Evolutionary conservation across 2,113 vertebrate genomes (phyloP), one percentile per base, ranked within the genome.

Genomic region (Tympanuchus pallidicinctus): DNA sequence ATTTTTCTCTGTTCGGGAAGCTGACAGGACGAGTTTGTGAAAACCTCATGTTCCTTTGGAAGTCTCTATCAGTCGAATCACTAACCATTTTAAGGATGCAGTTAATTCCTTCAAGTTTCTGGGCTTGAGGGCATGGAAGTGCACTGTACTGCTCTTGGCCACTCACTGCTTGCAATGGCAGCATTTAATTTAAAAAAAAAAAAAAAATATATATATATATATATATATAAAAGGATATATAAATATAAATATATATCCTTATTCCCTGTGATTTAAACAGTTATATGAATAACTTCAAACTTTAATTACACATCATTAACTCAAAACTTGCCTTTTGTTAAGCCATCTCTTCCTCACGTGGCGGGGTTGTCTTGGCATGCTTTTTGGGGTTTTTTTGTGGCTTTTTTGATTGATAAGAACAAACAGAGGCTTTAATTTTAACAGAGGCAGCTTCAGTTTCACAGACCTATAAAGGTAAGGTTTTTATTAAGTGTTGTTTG

Each of bases 331-430:
- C 36, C 16, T 69, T 34, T 28, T 36, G 28, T 52, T 25, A 86
- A 52, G 32, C 16, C 19, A 74, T 24, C 28, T 43, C 16, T 60
- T 54, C 60, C 27, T 70, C 27, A 34, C 5, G 40, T 43, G 11
- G 32, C 0, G 0, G 11, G 11, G 8, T 79, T 74, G 18, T 36
- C 19, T 54, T 79, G 14, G 8, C 64, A 10, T n/a, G 13, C 25
- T 34, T 43, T 54, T 52, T 45, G 16, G 17, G 18, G 17, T 14
- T 27, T 64, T 64, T 73, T 50, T 79, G 22, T 71, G 50, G 38
- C 48, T 82, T 79, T 47, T 56, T 6, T 38, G 20, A 57, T 42
- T 45, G 42, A 4, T 34, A 32, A 45, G 12, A 79, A 36, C 21
- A 59, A 66, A 38, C 3, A 40, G 30, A 38, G 22, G 18, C 48